phyloP scores from a whole-genome alignment of 2,113 vertebrate species.

The Callaeas wilsoni region DNA sequence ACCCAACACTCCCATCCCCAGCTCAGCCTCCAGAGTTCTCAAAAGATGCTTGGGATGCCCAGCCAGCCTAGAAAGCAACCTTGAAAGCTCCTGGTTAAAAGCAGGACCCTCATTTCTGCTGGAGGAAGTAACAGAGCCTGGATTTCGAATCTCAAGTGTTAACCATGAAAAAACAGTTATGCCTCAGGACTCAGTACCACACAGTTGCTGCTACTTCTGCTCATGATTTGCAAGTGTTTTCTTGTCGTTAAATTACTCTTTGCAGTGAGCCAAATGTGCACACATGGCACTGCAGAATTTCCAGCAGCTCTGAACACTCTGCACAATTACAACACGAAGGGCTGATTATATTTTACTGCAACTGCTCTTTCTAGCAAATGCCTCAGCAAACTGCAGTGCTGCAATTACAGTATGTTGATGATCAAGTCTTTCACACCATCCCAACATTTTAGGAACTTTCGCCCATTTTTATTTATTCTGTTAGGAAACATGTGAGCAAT shows the following conservation, averaged over 20 bases:
- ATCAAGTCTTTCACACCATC: neutral
- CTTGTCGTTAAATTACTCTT: neutral
- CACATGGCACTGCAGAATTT: neutral
- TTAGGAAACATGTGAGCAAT: neutral
- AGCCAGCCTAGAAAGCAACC: neutral
- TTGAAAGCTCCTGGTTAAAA: neutral
- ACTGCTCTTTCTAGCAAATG: slow-evolving; percentile 29
- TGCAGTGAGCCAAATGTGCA: neutral
- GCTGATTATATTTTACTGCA: neutral
- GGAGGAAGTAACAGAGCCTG: neutral
- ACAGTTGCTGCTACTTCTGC: neutral
- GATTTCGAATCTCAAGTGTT: neutral
- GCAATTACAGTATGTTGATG: neutral
- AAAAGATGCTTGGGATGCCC: neutral
- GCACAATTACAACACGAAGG: neutral
- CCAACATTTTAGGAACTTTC: neutral
- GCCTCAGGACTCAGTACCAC: neutral
- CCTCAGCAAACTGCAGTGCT: neutral
- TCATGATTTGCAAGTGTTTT: neutral
- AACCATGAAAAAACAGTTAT: neutral
- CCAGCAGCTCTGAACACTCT: neutral
- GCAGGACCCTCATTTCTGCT: neutral
- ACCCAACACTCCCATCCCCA: neutral
- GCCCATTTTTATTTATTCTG: neutral
- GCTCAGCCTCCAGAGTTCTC: neutral